phyloP scores from a whole-genome alignment of 1,140 invertebrate genomes.

The Ectropis grisescens region DNA sequence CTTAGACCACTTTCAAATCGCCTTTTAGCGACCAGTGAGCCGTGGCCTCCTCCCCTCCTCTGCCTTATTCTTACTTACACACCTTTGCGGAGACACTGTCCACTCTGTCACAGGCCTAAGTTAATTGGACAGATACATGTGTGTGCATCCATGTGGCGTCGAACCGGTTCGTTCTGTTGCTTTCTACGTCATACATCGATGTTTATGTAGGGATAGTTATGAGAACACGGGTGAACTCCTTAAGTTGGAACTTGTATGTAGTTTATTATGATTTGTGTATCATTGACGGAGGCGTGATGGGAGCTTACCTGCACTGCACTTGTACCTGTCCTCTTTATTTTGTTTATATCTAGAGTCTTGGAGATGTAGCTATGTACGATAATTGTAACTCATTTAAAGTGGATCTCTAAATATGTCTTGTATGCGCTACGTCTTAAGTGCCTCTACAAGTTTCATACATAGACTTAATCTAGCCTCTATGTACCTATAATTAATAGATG shows the following conservation, averaged over 20 bases:
- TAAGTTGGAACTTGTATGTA: slow-evolving; percentile 44
- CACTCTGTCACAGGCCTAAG: slow-evolving; percentile 43
- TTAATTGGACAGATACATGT: slow-evolving; percentile 53
- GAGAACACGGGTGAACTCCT: slow-evolving; percentile 28
- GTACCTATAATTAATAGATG: no score
- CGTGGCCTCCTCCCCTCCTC: slow-evolving; percentile 28
- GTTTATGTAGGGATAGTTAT: slow-evolving; percentile 43
- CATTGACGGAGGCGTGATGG: slow-evolving; percentile 42
- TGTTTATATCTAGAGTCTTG: slow-evolving; percentile 23
- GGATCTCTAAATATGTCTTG: no score
- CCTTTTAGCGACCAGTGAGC: slow-evolving; percentile 30
- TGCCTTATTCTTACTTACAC: slow-evolving; percentile 15
- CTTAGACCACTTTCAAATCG: slow-evolving; percentile 54
- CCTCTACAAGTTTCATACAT: no score
- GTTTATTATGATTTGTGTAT: slow-evolving; percentile 62
- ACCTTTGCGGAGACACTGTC: slow-evolving; percentile 28
- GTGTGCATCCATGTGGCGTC: slow-evolving; percentile 55
- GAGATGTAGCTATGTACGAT: slow-evolving; percentile 8
- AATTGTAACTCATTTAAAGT: no score
- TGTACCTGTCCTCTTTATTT: slow-evolving; percentile 41
- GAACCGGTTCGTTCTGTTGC: slow-evolving; percentile 57
- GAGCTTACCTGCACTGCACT: slow-evolving; percentile 31
- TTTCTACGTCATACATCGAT: slow-evolving; percentile 56
- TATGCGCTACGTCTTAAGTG: no score
- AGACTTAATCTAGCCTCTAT: no score